Base-by-base conservation (phyloP, 2,113 vertebrate species). In the Tursiops truncatus region DNA sequence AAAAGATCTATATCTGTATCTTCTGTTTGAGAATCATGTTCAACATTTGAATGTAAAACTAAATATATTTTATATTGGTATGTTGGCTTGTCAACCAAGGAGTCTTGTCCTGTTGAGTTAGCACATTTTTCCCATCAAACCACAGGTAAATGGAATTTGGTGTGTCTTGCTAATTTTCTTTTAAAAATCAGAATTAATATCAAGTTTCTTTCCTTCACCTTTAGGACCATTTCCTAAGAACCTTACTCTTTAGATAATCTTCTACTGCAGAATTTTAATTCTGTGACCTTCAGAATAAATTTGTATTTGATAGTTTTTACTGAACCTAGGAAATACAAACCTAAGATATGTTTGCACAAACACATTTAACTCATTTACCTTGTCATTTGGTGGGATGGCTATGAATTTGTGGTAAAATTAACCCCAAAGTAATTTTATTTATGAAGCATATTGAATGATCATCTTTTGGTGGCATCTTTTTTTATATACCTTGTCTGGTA, bases 31-130 rank as follows among this genome's bases (percentile, higher is more conserved):
- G 44, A 33, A 56, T n/a, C 41, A 36, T 79, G 9, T 25, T 56
- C 44, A 41, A 36, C 38, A 47, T 96, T 97, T 96, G 88, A 83
- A 90, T 20, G 56, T 86, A 92, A 95, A 96, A 53, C 81, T 91
- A 63, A 74, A 18, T 91, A 53, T 60, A 0, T 82, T 81, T 84
- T 92, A 2, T 65, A 56, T 86, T 94, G 28, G 9, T 71, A 89
- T 84, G 77, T 65, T 76, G 38, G 12, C 67, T 93, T 96, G 50
- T 96, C 85, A 93, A 41, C 36, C 38, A 87, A 53, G 8, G 28
- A 86, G 31, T 65, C 41, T 79, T 79, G 31, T 68, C 26, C 18
- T 65, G 4, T 50, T 95, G 58, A 63, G 25, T 76, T 91, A 82
- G n/a, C 77, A 85, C 65, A 81, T 73, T 84, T 81, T 58, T 20